Percentiles rank a stretch among this genome's conserved stretches.
Evolutionary conservation across 2,113 vertebrate species (phyloP).

Genomic region (Ifrita kowaldi): DNA sequence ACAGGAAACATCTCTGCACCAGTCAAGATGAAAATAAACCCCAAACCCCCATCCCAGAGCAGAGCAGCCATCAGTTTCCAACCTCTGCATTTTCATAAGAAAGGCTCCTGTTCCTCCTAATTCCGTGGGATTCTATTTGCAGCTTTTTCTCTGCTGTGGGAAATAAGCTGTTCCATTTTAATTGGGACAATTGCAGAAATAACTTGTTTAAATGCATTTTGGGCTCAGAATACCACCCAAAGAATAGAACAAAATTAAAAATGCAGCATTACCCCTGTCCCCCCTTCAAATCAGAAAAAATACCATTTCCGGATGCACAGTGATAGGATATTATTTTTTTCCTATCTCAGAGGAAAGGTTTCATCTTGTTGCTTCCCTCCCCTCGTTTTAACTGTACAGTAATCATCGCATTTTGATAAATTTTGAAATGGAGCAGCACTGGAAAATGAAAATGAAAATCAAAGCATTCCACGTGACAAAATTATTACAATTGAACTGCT

Average conservation of each 20-base stretch:
- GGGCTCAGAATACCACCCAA: background rate
- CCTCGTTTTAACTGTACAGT: background rate
- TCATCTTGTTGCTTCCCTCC: background rate
- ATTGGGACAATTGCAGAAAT: constrained; percentile 1
- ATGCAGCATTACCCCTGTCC: background rate
- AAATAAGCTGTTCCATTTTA: constrained; percentile 48
- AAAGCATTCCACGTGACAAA: background rate
- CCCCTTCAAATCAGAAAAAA: background rate
- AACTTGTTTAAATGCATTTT: constrained; percentile 1
- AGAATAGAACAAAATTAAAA: constrained; percentile 8
- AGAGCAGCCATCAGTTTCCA: background rate
- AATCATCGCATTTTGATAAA: background rate
- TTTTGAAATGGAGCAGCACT: background rate
- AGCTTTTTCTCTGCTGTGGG: background rate
- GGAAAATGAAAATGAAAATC: background rate
- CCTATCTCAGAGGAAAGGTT: background rate
- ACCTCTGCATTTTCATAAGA: background rate
- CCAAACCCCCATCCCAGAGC: background rate
- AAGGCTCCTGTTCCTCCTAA: background rate
- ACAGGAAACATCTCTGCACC: background rate
- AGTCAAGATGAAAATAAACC: background rate
- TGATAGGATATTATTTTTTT: background rate
- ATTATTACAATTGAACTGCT: background rate
- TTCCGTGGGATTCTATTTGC: background rate
- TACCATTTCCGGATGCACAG: background rate